These are phyloP conservation scores for Sycon ciliatum DNA, from an alignment of 37 sponge, comb jelly and placozoan genomes.

Conservation along the genomic window DNA sequence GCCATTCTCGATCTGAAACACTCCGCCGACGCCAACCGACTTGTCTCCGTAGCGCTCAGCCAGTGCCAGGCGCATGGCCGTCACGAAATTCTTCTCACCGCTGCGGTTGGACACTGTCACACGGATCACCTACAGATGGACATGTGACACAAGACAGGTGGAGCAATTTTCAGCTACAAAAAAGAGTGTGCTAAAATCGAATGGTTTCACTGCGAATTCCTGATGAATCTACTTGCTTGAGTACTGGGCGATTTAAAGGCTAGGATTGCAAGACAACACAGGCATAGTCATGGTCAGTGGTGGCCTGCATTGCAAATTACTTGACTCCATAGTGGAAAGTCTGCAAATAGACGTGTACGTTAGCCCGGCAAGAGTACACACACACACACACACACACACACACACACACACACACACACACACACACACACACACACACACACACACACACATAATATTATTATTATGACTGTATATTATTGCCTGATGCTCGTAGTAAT, in stretches of 20 bases:
- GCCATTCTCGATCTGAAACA: conserved; percentile 69
- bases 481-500: too few relatives aligned
- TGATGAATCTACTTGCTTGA: too few relatives aligned
- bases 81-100: conserved; percentile 83
- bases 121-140: conserved; percentile 46
- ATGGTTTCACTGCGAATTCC: too few relatives aligned
- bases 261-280: too few relatives aligned
- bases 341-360: too few relatives aligned
- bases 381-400: conserved; percentile 5
- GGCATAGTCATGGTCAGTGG: too few relatives aligned
- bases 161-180: background rate
- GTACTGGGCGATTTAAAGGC: too few relatives aligned
- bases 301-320: too few relatives aligned
- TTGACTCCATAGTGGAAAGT: too few relatives aligned
- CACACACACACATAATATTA: background rate
- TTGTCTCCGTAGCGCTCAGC: conserved; percentile 49
- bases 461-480: too few relatives aligned
- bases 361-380: background rate
- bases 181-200: background rate
- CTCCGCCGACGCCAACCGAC: conserved; percentile 86
- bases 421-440: conserved; percentile 11
- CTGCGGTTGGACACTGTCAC: conserved; percentile 51
- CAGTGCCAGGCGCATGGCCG: conserved; percentile 65
- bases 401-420: background rate
- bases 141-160: background rate